Conservation (phyloP, 2,113 vertebrate genomes). For the Xenopus borealis region DNA sequence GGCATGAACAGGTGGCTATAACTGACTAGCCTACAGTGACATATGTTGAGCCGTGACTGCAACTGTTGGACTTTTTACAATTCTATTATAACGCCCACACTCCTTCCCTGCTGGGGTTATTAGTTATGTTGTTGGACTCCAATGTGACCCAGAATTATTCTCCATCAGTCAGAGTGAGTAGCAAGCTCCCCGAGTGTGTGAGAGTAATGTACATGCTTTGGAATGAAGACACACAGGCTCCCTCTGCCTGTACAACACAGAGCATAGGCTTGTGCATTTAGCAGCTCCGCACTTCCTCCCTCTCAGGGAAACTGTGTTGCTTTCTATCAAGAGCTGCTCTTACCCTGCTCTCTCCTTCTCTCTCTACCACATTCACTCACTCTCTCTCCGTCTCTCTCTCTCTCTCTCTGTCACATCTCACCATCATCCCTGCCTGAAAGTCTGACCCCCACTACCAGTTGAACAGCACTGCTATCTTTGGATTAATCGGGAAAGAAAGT, state of each 20-base stretch:
- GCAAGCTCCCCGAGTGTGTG: constrained; percentile 7
- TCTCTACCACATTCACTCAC: no score
- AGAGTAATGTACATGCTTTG: neutral
- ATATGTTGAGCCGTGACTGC: no score
- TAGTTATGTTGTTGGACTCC: no score
- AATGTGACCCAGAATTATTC: constrained; percentile 9
- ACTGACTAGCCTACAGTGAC: no score
- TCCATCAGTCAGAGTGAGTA: neutral
- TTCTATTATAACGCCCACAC: no score
- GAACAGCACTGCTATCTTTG: constrained; percentile 1
- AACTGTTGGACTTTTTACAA: no score
- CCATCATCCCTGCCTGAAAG: neutral
- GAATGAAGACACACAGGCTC: constrained; percentile 24
- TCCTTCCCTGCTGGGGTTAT: no score
- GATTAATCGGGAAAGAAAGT: neutral
- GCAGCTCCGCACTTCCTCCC: constrained; percentile 1
- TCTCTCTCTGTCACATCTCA: neutral
- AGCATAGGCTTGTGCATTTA: neutral
- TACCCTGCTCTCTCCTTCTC: neutral
- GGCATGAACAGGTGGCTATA: no score
- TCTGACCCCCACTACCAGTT: neutral
- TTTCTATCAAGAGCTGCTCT: no score
- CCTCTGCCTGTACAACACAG: constrained; percentile 14
- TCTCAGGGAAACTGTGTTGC: neutral
- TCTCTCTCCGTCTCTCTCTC: neutral